Evolutionary conservation across 2,888 invertebrate genomes (phyloP).

Genomic region (Lasioglossum morio): DNA sequence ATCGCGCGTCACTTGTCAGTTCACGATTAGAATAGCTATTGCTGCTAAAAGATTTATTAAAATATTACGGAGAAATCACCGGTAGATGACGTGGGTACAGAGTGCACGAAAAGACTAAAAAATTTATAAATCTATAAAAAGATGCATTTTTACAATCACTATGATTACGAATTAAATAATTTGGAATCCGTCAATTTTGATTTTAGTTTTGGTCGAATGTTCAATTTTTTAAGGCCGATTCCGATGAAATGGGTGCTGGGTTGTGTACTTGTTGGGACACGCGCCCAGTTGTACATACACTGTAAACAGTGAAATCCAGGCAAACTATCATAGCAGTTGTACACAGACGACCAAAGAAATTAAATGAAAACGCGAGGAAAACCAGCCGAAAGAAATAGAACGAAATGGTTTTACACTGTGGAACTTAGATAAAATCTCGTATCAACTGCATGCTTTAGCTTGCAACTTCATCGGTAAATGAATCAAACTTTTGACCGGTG

Average conservation of each 20-base stretch:
- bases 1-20: no score
- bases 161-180: no score
- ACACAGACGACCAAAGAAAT: background rate
- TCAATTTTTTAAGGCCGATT: no score
- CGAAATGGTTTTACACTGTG: background rate
- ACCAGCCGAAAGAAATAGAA: background rate
- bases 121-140: no score
- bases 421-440: background rate
- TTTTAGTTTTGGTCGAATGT: no score
- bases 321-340: background rate
- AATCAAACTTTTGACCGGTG: background rate
- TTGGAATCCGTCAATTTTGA: no score
- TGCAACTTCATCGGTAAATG: background rate
- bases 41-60: no score
- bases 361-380: background rate
- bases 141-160: no score
- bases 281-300: background rate
- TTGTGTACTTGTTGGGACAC: background rate
- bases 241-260: background rate
- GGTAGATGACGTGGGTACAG: no score
- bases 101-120: no score
- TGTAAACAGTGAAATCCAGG: background rate
- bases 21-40: no score
- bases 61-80: no score
- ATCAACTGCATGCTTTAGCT: background rate